Evolutionary conservation across 2,113 vertebrate species (phyloP).

Genomic region (Semnopithecus entellus): DNA sequence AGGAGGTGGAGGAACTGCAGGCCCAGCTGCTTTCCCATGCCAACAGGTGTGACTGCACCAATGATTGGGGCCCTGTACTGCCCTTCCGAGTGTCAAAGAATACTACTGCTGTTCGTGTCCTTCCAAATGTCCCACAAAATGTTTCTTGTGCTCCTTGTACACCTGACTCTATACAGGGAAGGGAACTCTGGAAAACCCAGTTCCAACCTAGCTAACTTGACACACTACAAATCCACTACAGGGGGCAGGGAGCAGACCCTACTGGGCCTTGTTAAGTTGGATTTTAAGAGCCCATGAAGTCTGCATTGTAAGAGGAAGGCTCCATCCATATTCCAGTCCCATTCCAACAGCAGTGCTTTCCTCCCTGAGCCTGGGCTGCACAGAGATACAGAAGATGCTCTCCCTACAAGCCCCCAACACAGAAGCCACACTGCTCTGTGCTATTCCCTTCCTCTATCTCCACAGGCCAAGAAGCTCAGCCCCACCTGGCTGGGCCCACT

Average conservation of each 20-base stretch:
- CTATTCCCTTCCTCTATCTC: not conserved
- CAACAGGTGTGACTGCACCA: not conserved
- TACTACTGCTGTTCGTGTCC: rapidly evolving
- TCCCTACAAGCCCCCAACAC: rapidly evolving
- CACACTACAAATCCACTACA: not conserved
- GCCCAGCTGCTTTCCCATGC: not conserved
- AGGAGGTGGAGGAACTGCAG: not conserved
- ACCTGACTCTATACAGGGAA: not conserved
- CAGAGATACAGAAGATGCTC: not conserved
- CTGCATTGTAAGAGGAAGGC: not conserved
- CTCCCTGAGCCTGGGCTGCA: not conserved
- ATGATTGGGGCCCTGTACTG: not conserved
- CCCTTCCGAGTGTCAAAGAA: not conserved
- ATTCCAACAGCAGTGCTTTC: not conserved
- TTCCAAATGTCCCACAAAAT: not conserved
- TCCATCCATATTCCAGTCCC: not conserved
- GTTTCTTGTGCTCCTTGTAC: not conserved
- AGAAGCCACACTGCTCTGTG: not conserved
- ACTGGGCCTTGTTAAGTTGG: not conserved
- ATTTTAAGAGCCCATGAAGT: not conserved
- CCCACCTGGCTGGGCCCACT: too few relatives aligned
- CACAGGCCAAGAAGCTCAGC: not conserved
- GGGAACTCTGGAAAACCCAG: not conserved
- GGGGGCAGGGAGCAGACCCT: not conserved
- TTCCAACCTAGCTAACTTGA: not conserved